Base-by-base conservation (phyloP, 2,888 invertebrate genomes). In the Allygus modestus region DNA sequence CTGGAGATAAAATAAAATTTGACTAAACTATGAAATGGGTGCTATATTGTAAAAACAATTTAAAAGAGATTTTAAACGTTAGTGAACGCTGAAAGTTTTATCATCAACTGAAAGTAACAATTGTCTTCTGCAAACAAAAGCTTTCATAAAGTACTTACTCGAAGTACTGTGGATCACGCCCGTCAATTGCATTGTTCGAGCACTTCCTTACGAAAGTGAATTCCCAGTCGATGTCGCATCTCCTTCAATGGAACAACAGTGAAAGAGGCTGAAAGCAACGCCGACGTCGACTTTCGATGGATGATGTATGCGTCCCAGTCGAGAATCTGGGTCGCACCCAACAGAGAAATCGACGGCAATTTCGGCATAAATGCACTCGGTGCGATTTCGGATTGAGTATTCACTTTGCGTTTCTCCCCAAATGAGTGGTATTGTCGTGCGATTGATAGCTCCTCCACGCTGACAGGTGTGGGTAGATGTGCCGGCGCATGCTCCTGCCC, bases 331-430 rank as follows among this genome's bases (percentile, higher is more conserved):
- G 41, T 11, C 33, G 4, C 15, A 17, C 20, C 26, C 23, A 28
- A 37, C 73, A 73, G 73, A 41, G 73, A 73, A 73, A 73, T 73
- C 73, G 73, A 4, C 37, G 73, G 20, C 65, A 31, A 58, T 58
- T 23, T 58, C 58, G 12, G 26, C 58, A 33, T 69, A 69, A 73
- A 37, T 73, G 73, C 41, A 73, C 37, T 37, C 69, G 69, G 37
- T 69, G 23, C 54, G 54, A 46, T 46, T 46, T 46, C 46, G 12
- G 46, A 46, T 46, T 31, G 58, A 65, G 17, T 43, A 73, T 73
- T 73, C 41, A 73, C 41, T 20, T 73, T 41, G 41, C 73, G 23
- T 31, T 43, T 37, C 73, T 4, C 12, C 1, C 41, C 41, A 73
- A 73, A 73, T 73, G 73, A 73, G 73, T n/a, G 23, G 41, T 41